Conservation (phyloP, 2,113 vertebrate genomes). For the Malurus cyaneus region DNA sequence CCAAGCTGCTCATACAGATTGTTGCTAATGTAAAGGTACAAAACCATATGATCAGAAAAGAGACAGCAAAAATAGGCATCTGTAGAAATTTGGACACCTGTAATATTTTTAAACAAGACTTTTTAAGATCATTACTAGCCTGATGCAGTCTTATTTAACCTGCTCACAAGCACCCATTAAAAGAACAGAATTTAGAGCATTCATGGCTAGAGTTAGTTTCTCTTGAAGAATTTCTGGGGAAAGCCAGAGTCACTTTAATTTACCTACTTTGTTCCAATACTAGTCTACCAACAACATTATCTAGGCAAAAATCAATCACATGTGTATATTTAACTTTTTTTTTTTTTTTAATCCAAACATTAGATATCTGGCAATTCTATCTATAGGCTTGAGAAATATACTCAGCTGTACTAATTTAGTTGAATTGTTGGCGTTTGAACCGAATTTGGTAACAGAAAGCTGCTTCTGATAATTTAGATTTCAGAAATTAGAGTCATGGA, state of each 20-base stretch:
- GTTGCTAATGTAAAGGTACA: neutral
- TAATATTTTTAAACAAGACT: neutral
- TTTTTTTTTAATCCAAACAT: neutral
- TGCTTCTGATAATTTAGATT: neutral
- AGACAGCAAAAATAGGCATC: neutral
- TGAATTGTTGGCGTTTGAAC: slow-evolving; percentile 8
- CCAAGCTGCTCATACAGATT: neutral
- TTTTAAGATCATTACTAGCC: neutral
- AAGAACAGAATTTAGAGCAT: neutral
- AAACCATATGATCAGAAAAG: neutral
- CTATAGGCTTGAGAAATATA: neutral
- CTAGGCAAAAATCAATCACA: neutral
- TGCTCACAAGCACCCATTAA: neutral
- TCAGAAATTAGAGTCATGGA: slow-evolving; percentile 28
- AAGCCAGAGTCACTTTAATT: neutral
- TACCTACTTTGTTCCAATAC: neutral
- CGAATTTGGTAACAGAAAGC: neutral
- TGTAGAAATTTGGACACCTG: neutral
- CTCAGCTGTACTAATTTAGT: neutral
- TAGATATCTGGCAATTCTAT: neutral
- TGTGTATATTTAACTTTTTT: neutral
- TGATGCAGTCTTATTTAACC: neutral
- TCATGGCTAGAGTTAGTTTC: neutral
- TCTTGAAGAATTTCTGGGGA: neutral
- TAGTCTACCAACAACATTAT: neutral